Percentiles rank a stretch among this genome's conserved stretches.
These are phyloP conservation scores for Apodemus sylvaticus DNA, from an alignment of 2,113 vertebrate species.

Conservation along the genomic window DNA sequence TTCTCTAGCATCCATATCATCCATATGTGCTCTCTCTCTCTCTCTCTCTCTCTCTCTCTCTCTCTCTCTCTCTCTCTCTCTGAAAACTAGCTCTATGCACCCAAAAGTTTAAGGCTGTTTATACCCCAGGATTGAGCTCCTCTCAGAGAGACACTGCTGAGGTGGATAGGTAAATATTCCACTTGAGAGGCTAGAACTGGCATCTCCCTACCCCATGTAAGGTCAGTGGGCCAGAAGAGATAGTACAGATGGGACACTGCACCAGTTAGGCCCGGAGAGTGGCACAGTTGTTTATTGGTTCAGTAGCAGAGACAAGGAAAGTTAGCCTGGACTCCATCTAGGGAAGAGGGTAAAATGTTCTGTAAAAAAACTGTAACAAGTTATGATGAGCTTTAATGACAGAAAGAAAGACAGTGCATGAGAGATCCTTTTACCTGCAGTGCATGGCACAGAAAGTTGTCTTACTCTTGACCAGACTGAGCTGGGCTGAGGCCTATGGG, in stretches of 20 bases:
- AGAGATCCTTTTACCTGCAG: background rate
- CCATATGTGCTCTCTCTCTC: background rate
- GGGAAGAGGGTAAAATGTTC: background rate
- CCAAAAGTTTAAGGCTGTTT: background rate
- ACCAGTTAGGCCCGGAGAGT: background rate
- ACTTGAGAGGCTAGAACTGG: background rate
- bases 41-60: background rate
- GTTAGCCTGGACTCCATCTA: no score
- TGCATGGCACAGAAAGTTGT: background rate
- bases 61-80: background rate
- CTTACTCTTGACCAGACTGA: background rate
- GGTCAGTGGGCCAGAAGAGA: background rate
- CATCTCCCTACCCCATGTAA: background rate
- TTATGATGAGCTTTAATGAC: background rate
- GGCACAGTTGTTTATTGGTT: background rate
- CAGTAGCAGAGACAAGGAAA: background rate
- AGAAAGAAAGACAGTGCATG: background rate
- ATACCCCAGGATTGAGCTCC: background rate
- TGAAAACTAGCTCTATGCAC: background rate
- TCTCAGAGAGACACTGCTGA: background rate
- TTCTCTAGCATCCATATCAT: no score
- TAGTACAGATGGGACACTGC: background rate
- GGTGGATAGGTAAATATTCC: background rate
- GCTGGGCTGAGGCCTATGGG: background rate
- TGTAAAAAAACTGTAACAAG: no score